Evolutionary conservation across 2,113 vertebrate genomes (phyloP).

Genomic region (Corvus cornix): DNA sequence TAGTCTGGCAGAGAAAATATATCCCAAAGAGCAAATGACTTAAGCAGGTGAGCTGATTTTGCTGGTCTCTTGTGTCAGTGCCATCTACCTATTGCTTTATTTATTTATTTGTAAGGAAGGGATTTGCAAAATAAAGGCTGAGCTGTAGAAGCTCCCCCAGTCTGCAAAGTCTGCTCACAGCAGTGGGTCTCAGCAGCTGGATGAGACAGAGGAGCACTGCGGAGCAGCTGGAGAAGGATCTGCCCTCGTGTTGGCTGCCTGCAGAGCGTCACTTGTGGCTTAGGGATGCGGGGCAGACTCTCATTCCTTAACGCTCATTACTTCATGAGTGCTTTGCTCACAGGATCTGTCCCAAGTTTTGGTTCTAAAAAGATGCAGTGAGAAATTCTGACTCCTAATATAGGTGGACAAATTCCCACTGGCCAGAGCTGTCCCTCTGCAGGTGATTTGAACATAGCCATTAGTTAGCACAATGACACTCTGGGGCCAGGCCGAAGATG

Average conservation of each 20-base stretch:
- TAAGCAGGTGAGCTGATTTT: neutral
- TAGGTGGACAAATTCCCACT: neutral
- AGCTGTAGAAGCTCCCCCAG: neutral
- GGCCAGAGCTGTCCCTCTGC: neutral
- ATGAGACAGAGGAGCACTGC: neutral
- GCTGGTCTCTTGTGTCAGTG: neutral
- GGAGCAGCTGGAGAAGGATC: neutral
- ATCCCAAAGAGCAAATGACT: neutral
- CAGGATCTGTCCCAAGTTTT: neutral
- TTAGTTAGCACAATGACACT: neutral
- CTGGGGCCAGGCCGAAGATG: neutral
- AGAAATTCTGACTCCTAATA: neutral
- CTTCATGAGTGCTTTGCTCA: neutral
- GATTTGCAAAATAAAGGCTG: neutral
- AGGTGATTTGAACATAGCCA: neutral
- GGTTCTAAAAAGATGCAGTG: neutral
- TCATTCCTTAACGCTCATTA: neutral
- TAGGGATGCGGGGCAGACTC: fast-evolving
- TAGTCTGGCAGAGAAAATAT: neutral
- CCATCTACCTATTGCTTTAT: neutral
- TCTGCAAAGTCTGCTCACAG: neutral
- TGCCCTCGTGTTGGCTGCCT: neutral
- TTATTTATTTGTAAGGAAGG: neutral
- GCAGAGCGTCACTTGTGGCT: neutral
- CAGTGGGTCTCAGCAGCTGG: neutral